Base-by-base conservation (phyloP, 2,113 vertebrate species). In the Sinocyclocheilus anophthalmus region DNA sequence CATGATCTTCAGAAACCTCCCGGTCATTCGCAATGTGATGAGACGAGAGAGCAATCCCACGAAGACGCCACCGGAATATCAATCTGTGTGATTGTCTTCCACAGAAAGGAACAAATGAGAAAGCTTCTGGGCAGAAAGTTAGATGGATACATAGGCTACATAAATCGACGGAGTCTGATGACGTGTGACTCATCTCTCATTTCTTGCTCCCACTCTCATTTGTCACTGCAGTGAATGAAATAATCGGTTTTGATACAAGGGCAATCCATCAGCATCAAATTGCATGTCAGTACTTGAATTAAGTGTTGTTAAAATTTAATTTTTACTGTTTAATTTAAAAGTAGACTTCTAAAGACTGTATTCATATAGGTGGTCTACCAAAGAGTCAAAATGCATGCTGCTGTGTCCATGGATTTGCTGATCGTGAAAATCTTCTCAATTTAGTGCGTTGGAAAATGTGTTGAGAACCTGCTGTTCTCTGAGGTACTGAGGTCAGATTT, bases 1-100 rank as follows among this genome's bases (percentile, higher is more conserved):
- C 33, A 45, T 11, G 77, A 82, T 79, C 81, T 72, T 83, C 30
- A 72, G 65, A 83, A 83, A 22, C 65, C 81, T 83, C 45, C 26
- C 11, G 65, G 26, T 83, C 63, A 37, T 12, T 83, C 26, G 2
- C 14, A 12, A 18, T 37, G 67, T 4, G 67, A 83, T 24, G 18
- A 82, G 63, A 24, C 30, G 12, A 37, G 65, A 69, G 81, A 72
- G 20, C 65, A 39, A 55, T 70, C 8, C 26, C 67, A 70, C 20
- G 1, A 70, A 33, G 33, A 83, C 12, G 20, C 26, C 26, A 39
- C 8, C 48, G 2, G 67, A 72, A 83, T 83, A 72, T 70, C 48
- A 83, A 83, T 53, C 65, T 55, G 30, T 12, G 14, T 83, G 26
- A 57, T 72, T 83, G 16, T 72, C 12, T 30, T 55, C 14, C 48